Evolutionary conservation across 2,113 vertebrate species (phyloP), one percentile per base, ranked within the genome.

Genomic region (Tympanuchus pallidicinctus): DNA sequence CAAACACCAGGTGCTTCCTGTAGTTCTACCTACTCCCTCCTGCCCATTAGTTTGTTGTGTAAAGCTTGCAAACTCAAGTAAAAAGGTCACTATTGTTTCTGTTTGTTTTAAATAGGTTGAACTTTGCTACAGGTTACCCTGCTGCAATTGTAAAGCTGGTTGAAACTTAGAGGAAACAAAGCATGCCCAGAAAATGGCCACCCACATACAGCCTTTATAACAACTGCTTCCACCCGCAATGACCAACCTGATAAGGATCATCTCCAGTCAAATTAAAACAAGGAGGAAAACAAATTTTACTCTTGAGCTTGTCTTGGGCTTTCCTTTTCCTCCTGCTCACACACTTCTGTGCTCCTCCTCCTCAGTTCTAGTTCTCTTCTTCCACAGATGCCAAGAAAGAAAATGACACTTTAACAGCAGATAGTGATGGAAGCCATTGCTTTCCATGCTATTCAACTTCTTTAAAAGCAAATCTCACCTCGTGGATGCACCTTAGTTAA

Each of bases 401-500:
- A 90, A 95, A 79, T 24, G 6, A 86, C 61, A 75, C 43, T 77
- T 56, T 8, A 94, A 64, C 42, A 94, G 83, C 88, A 92, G 76
- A 64, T 50, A 34, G 40, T 16, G 7, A 47, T 56, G 47, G 57
- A 87, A 81, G 56, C 48, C 72, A 21, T 54, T 65, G 63, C 61
- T 81, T 60, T 86, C 73, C 40, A 56, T 22, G 28, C 71, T 70
- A 27, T 69, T 83, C 59, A 67, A 81, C 14, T 38, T 72, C 42
- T 85, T 77, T 48, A 77, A 80, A 81, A 91, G 73, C 50, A 70
- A 84, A 66, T 54, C 43, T 80, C 66, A 88, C 61, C n/a, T 74
- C 90, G 40, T 74, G 70, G 59, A 84, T 84, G 82, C 92, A 89
- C 93, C 95, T 91, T 92, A 92, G 92, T 93, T 92, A 93, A 91